These are phyloP conservation scores for Euclidia mi DNA, from an alignment of 2,888 invertebrate genomes.

Conservation along the genomic window DNA sequence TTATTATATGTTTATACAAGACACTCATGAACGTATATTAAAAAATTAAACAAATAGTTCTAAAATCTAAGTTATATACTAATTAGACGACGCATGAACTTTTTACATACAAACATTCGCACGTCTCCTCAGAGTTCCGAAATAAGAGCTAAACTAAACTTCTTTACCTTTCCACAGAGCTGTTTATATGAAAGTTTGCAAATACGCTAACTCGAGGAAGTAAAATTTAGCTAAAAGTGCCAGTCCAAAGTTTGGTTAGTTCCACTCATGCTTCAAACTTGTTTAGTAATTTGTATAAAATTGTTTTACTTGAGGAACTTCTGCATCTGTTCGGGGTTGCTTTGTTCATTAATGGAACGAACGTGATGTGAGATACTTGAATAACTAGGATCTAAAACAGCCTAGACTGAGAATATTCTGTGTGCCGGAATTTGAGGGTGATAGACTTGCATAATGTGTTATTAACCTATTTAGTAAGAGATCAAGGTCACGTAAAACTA, in stretches of 20 bases:
- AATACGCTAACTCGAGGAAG: conserved; percentile 74
- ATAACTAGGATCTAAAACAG: too few relatives aligned
- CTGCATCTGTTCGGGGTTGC: conserved; percentile 36
- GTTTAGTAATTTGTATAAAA: conserved; percentile 58
- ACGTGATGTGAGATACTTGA: too few relatives aligned
- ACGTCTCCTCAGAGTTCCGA: conserved; percentile 82
- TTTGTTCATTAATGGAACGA: conserved; percentile 14
- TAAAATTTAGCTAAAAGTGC: conserved; percentile 74
- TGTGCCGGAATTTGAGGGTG: too few relatives aligned
- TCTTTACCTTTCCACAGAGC: conserved; percentile 80
- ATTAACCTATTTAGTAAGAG: too few relatives aligned
- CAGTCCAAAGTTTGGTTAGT: conserved; percentile 64
- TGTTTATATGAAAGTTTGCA: conserved; percentile 82
- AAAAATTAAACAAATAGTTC: conserved; percentile 82
- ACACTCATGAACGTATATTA: too few relatives aligned
- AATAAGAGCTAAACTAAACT: conserved; percentile 85
- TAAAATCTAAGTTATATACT: conserved; percentile 82
- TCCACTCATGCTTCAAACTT: conserved; percentile 56
- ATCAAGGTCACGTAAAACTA: too few relatives aligned
- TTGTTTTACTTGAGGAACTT: conserved; percentile 48
- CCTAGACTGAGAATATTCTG: too few relatives aligned
- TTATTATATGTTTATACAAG: too few relatives aligned
- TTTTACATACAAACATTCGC: conserved; percentile 64
- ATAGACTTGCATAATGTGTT: too few relatives aligned
- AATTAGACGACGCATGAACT: conserved; percentile 79